phyloP scores from a whole-genome alignment of 2,888 invertebrate species.

The Chrysolina oricalcia region DNA sequence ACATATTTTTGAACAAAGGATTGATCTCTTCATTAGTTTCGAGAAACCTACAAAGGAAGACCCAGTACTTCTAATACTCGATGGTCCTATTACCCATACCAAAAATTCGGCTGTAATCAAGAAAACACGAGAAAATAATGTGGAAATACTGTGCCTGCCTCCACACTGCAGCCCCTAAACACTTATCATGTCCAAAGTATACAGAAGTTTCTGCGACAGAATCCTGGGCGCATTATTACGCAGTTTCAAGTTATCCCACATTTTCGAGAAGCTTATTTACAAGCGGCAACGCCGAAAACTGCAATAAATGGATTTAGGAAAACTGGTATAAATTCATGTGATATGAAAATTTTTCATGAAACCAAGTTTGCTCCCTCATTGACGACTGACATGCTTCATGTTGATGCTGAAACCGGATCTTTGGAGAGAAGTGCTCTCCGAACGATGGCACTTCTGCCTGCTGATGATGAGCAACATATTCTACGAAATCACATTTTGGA shows the following conservation, averaged over 20 bases:
- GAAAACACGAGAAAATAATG: slow-evolving; percentile 24
- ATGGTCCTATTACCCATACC: slow-evolving; percentile 35
- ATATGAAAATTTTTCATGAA: no score
- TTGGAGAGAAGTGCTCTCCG: no score
- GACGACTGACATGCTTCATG: no score
- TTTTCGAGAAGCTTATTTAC: background rate
- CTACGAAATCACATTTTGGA: no score
- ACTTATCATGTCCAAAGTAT: slow-evolving; percentile 11
- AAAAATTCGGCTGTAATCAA: slow-evolving; percentile 33
- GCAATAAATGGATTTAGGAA: slow-evolving; percentile 9
- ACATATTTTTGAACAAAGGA: no score
- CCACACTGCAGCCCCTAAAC: slow-evolving; percentile 19
- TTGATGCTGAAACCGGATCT: no score
- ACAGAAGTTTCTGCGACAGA: background rate
- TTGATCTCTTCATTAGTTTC: no score
- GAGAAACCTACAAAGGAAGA: background rate
- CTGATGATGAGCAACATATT: no score
- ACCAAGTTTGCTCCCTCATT: no score
- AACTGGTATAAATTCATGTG: no score
- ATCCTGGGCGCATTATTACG: background rate
- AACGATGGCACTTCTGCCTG: no score
- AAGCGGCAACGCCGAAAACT: slow-evolving; percentile 1
- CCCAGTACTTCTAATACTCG: slow-evolving; percentile 34
- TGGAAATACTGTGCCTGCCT: slow-evolving; percentile 32
- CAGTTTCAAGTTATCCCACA: slow-evolving; percentile 17